Base-by-base conservation (phyloP, 2,888 invertebrate species). In the Nymphalis urticae region DNA sequence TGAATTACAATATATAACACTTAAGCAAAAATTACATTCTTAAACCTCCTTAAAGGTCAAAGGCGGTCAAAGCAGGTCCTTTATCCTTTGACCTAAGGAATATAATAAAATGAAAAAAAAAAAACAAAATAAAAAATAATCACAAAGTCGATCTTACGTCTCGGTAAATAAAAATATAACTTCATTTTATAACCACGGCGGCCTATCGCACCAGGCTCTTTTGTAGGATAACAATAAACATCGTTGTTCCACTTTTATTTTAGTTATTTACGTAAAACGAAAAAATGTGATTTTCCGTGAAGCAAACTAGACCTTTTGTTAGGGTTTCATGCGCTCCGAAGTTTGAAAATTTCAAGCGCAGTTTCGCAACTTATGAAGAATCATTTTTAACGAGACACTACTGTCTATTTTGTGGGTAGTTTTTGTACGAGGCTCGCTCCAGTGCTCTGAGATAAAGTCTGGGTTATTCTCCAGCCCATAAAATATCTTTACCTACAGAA, bases 201-300 rank as follows among this genome's bases (percentile, higher is more conserved):
- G 75, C 79, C 77, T 76, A 79, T 80, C 75, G 75, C 72, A 70
- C 75, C 71, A 73, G 71, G 76, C 77, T 82, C 80, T 82, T 84
- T 86, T 84, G 82, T 85, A 79, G 78, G 80, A 76, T 77, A 80
- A 83, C 84, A 84, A 86, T 84, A 85, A 85, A 84, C 80, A 77
- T 77, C 79, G 72, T 76, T 81, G 83, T 84, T 81, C 76, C 76
- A 73, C 77, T 77, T 73, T 79, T 75, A 74, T 75, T 78, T 75
- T 76, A 74, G 77, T 77, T 80, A 75, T 77, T 81, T 79, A 80
- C 79, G 81, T 79, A 79, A 71, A 76, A 74, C 79, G 77, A 73
- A 78, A 77, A 71, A 42, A 16, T 47, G 62, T 60, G 60, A 60
- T 62, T 63, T 48, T 62, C 54, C 63, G 68, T 36, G 47, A 63